Evolutionary conservation across 2,113 vertebrate genomes (phyloP), one percentile per base, ranked within the genome.

Genomic region (Corvus cornix): DNA sequence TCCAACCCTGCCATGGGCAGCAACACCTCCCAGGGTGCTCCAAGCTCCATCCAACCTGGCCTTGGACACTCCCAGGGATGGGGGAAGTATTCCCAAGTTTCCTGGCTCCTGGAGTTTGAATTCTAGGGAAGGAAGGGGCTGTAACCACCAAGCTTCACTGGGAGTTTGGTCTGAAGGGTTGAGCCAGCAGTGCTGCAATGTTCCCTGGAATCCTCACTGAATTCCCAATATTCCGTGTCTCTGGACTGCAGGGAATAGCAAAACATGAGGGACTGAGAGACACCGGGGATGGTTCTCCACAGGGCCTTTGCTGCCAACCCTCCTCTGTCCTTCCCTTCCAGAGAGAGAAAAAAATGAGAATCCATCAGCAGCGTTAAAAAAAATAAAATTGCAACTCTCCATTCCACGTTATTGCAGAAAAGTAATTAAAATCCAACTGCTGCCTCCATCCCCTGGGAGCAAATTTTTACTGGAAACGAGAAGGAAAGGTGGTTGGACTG

Each of bases 381-480:
- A 35, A 64, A 92, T 37, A 8, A 64, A 95, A 90, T 39, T 51
- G 70, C 92, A 92, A 83, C 91, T 94, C 96, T 95, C 84, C 87
- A 62, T 96, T 96, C 89, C 94, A 87, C 87, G 21, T 96, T 97
- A 91, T 95, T 96, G 93, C 97, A 98, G 96, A 96, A 96, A 98
- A 98, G 97, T 96, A 98, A 98, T 98, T 98, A 98, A 98, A 98
- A 98, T 94, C 97, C 96, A 97, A 96, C 96, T 97, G 97, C 97
- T 98, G 97, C 97, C 89, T 97, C 91, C 75, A 94, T 97, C 96
- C 98, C 97, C 37, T 16, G 93, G 98, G 98, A 98, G 94, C 95
- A 94, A 96, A 97, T 98, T 98, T 98, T 98, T 98, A 98, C 98
- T 98, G 98, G 98, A 98, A 98, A 96, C 69, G 87, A 97, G 93